Evolutionary conservation across 2,797 vertebrate genomes (phyloP).

Genomic region (Gymnopithys bicolor): DNA sequence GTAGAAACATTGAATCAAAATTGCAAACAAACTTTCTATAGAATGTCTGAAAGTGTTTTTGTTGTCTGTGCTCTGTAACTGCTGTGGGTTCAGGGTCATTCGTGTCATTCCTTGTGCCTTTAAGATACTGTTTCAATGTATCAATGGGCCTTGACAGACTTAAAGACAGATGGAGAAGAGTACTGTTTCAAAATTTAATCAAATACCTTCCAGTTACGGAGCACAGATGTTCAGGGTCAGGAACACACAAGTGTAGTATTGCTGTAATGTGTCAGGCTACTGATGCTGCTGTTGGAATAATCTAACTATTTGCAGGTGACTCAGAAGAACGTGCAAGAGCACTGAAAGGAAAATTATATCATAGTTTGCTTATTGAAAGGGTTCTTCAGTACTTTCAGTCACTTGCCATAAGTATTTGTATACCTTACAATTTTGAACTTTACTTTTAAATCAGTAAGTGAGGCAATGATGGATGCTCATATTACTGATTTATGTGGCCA

Average conservation of each 20-base stretch:
- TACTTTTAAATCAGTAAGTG: neutral
- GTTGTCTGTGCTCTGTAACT: neutral
- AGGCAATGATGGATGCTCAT: neutral
- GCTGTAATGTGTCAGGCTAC: slow-evolving; percentile 11
- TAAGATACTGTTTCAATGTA: slow-evolving; percentile 33
- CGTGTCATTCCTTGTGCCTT: neutral
- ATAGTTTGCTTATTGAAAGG: neutral
- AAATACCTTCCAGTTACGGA: neutral
- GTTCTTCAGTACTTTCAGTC: neutral
- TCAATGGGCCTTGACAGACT: slow-evolving; percentile 36
- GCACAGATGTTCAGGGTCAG: slow-evolving; percentile 44
- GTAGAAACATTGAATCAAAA: neutral
- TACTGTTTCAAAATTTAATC: slow-evolving; percentile 54
- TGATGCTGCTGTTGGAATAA: neutral
- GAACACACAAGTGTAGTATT: slow-evolving; percentile 32
- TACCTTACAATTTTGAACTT: neutral
- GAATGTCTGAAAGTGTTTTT: neutral
- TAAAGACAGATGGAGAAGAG: slow-evolving; percentile 27
- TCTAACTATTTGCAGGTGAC: slow-evolving; percentile 33
- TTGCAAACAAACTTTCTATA: neutral
- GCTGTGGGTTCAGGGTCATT: neutral
- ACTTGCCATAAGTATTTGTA: neutral
- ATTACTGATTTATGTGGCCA: neutral
- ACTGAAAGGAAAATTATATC: neutral
- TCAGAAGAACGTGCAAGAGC: neutral